A percentile compares a stretch with the other conserved stretches of the same genome.
phyloP scores from a whole-genome alignment of 2,797 vertebrate species.

The Leptodactylus fallax region DNA sequence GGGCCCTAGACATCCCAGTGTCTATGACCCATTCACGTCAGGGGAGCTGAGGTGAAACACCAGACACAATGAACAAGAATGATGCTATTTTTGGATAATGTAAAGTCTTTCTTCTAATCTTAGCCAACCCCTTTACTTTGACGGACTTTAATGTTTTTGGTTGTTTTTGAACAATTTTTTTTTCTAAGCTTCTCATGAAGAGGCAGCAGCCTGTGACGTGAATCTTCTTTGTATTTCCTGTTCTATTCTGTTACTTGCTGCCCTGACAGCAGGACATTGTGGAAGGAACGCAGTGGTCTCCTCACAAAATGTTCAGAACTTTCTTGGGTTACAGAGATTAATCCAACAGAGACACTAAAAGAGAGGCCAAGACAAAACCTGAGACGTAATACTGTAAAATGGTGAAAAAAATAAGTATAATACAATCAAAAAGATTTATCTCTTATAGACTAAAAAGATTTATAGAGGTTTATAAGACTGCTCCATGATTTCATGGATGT shows the following conservation, averaged over 20 bases:
- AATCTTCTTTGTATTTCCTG: not conserved
- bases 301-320: slow-evolving; percentile 5
- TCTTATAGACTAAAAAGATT: too few relatives aligned
- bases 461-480: too few relatives aligned
- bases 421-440: too few relatives aligned
- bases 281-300: not conserved
- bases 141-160: not conserved
- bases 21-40: too few relatives aligned
- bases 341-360: not conserved
- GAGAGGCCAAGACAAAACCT: too few relatives aligned
- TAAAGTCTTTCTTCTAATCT: not conserved
- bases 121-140: not conserved
- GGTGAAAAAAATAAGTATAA: not conserved
- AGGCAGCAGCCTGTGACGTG: not conserved
- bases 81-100: not conserved
- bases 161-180: not conserved
- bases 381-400: too few relatives aligned
- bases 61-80: not conserved
- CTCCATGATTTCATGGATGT: too few relatives aligned
- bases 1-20: too few relatives aligned
- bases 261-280: not conserved
- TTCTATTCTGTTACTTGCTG: not conserved
- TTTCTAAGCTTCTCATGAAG: not conserved
- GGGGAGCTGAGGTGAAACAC: too few relatives aligned
- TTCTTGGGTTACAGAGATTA: not conserved